Base-by-base conservation (phyloP, 1,140 invertebrate species). In the Drosophila suzukii region DNA sequence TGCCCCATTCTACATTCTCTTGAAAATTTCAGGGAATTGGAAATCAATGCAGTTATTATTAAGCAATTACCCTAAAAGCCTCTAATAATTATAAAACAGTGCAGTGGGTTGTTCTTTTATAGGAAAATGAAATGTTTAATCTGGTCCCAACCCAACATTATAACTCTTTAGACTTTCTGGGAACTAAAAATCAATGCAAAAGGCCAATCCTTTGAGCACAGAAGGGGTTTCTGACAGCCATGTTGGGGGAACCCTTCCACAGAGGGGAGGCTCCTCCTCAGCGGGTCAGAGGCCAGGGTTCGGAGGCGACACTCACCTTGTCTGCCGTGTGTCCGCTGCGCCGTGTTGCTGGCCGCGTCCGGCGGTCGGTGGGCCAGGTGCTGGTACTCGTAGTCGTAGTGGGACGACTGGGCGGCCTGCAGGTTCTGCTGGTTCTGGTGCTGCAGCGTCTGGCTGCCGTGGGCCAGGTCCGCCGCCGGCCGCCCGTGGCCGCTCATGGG, bases 401-500 rank as follows among this genome's bases (percentile, higher is more conserved):
- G 86, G 15, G 85, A 89, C 41, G 84, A 80, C 63, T 74, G 78
- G 39, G 80, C 65, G 27, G 74, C 81, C 75, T 91, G 90, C 58
- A 81, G 74, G 77, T 89, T 91, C 73, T 91, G 90, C 84, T 91
- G 90, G 62, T 91, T 91, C 53, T 91, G 90, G 73, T 91, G 90
- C 80, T 91, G 90, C 49, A 91, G 59, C 62, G 90, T 91, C 79
- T 91, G 90, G 59, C 68, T 83, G 61, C 80, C 79, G 81, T 85
- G 84, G 49, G 78, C 56, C 55, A 47, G 49, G 15, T 72, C 66
- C n/a, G 55, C 20, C 32, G 60, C 63, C 8, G 60, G 12, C 49
- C 49, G 34, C 53, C 44, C 65, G 57, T 54, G 62, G 70, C 79
- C 80, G 43, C 84, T 85, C 74, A 89, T 81, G 36, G 81, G 81